A percentile compares a stretch with the other conserved stretches of the same genome.
Evolutionary conservation across 2,888 invertebrate genomes (phyloP).

Genomic region (Abrostola triplasia): DNA sequence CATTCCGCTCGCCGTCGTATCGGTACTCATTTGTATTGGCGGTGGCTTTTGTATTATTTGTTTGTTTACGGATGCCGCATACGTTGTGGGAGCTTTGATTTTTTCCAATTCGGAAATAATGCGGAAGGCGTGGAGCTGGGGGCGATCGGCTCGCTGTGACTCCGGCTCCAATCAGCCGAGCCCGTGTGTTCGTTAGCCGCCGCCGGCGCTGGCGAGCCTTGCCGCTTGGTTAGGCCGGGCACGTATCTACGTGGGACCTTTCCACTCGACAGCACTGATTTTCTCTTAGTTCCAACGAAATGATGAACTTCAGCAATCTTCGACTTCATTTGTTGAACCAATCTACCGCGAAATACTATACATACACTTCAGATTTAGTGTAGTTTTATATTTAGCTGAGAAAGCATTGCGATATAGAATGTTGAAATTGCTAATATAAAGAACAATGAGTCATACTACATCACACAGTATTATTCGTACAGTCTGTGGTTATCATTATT

Average conservation of each 20-base stretch:
- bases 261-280: constrained; percentile 85
- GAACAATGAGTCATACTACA: too few relatives aligned
- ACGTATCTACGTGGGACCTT: constrained; percentile 85
- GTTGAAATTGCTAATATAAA: background rate
- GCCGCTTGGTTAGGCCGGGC: constrained; percentile 81
- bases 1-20: constrained; percentile 82
- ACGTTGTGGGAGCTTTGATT: constrained; percentile 85
- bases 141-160: constrained; percentile 73
- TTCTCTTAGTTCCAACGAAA: constrained; percentile 77
- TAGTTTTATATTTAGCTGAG: background rate
- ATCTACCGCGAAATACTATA: constrained; percentile 56
- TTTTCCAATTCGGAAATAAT: constrained; percentile 87
- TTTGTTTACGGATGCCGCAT: constrained; percentile 86
- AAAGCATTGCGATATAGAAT: background rate
- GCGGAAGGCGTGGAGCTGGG: constrained; percentile 78
- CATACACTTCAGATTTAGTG: constrained; percentile 1
- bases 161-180: constrained; percentile 82
- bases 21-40: constrained; percentile 87
- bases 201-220: constrained; percentile 68
- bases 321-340: constrained; percentile 71
- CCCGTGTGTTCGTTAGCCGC: constrained; percentile 73
- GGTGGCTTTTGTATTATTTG: constrained; percentile 84
- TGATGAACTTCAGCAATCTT: constrained; percentile 77
- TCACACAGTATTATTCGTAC: too few relatives aligned
- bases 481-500: too few relatives aligned